phyloP scores from a whole-genome alignment of 2,888 invertebrate species.

The Marronus borbonicus region DNA sequence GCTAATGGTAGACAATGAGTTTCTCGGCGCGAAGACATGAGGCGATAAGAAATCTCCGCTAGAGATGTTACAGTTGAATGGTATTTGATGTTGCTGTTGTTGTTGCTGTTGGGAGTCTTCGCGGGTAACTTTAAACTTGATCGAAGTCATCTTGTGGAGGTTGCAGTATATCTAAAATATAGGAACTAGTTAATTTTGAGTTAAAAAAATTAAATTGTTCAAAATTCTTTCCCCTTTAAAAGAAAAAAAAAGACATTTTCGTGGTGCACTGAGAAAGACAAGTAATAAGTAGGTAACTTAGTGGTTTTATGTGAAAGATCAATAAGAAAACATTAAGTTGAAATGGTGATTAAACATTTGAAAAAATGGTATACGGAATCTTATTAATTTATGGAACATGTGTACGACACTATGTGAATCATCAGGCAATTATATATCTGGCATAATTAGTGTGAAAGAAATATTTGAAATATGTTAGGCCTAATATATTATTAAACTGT shows the following conservation, averaged over 20 bases:
- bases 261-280: not conserved
- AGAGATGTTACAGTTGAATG: constrained; percentile 51
- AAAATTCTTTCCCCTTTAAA: not conserved
- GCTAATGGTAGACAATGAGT: constrained; percentile 71
- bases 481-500: no score
- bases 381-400: not conserved
- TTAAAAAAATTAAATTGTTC: not conserved
- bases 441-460: no score
- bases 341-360: not conserved
- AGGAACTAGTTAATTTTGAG: not conserved
- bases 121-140: constrained; percentile 64
- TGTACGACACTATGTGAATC: no score
- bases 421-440: no score
- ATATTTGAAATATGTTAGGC: no score
- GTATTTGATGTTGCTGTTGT: constrained; percentile 56
- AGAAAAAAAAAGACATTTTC: not conserved
- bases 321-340: not conserved
- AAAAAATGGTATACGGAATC: not conserved
- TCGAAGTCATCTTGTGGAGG: constrained; percentile 60
- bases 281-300: not conserved
- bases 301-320: not conserved
- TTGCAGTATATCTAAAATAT: constrained; percentile 4
- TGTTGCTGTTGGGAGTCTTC: constrained; percentile 59
- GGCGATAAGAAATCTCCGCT: constrained; percentile 68
- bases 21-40: constrained; percentile 70